Conservation (phyloP, 2,113 vertebrate species). For the Chlorocebus sabaeus region DNA sequence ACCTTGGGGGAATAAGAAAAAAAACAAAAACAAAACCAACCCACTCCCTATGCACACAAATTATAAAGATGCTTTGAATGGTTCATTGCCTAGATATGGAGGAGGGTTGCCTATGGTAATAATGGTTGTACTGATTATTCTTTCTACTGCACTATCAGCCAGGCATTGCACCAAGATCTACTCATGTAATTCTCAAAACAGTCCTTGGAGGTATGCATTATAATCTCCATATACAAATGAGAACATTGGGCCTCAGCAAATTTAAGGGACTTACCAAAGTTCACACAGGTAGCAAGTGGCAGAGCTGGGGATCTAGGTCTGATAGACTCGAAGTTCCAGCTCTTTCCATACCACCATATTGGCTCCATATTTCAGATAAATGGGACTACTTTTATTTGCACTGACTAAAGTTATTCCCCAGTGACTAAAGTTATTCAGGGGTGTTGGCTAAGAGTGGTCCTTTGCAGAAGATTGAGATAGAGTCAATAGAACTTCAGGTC, state of each 20-base stretch:
- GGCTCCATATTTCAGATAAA: background rate
- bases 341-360: background rate
- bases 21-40: too few species aligned
- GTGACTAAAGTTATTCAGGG: background rate
- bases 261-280: background rate
- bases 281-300: background rate
- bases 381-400: background rate
- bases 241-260: background rate
- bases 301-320: background rate
- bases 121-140: background rate
- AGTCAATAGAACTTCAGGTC: background rate
- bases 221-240: background rate
- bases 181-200: background rate
- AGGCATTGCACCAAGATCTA: background rate
- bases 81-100: background rate
- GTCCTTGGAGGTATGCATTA: background rate
- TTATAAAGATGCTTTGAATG: background rate
- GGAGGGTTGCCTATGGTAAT: background rate
- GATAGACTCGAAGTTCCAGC: background rate
- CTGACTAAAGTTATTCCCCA: background rate
- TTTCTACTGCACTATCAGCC: background rate
- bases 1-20: background rate
- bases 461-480: background rate
- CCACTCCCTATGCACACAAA: background rate
- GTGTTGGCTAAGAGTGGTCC: background rate